Evolutionary conservation across 2,888 invertebrate species (phyloP), one percentile per base, ranked within the genome.

Genomic region (Eupithecia subumbrata): DNA sequence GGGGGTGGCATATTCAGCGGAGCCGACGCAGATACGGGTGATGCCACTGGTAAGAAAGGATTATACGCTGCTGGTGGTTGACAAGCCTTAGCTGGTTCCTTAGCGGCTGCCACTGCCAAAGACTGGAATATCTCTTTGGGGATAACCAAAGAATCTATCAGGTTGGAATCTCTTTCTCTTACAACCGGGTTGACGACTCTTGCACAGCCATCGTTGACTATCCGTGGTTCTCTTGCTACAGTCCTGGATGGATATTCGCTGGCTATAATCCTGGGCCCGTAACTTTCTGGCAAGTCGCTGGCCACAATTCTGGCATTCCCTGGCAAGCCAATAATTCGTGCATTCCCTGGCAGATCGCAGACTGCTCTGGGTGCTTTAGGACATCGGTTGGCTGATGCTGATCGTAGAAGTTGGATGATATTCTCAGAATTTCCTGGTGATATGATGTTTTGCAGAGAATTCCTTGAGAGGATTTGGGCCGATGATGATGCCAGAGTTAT

Each of bases 21-120:
- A 73, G 84, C 81, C 0, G 64, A 0, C 9, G 88, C 86, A 1
- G 89, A 89, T 0, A 89, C 76, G 0, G 90, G 88, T 0, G 89
- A 90, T 0, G 89, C 87, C 0, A 84, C 81, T 18, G 90, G 90
- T 77, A 90, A 68, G 69, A 84, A 89, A 0, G 89, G 88, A 71
- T 85, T 90, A 0, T 82, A 76, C 60, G 82, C 72, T 30, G 76
- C 48, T 5, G 67, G 22, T 37, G 66, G 9, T 67, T 67, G 71
- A 72, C 70, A 72, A 52, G 73, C 56, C 73, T 56, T 68, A 56
- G 18, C n/a, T 11, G 40, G 72, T 48, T 76, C 71, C 25, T 67
- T 64, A 64, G 64, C 66, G 0, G 69, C 22, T 37, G 75, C 56
- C 11, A 79, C 11, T 4, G 73, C 56, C 30, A 60, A 60, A 67